Evolutionary conservation across 1,140 invertebrate species (phyloP).

Genomic region (Dendrolimus kikuchii): DNA sequence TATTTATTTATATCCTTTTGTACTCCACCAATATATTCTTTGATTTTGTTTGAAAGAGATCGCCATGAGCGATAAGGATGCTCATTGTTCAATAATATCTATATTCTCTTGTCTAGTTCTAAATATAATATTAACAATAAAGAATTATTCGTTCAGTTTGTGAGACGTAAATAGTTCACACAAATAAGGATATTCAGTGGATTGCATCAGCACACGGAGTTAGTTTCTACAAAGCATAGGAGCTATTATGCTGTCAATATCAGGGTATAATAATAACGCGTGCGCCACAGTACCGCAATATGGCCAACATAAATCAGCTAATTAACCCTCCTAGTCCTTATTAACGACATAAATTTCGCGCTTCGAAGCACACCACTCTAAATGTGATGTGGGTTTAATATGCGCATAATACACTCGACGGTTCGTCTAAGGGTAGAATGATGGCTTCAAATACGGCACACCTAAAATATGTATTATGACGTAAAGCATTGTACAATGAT

Average conservation of each 20-base stretch:
- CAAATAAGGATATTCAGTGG: no score
- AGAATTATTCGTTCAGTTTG: no score
- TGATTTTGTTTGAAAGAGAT: no score
- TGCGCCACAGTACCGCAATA: slow-evolving; percentile 34
- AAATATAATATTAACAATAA: no score
- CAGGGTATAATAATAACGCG: slow-evolving; percentile 34
- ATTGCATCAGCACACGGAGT: no score
- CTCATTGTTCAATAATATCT: no score
- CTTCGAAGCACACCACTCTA: slow-evolving; percentile 36
- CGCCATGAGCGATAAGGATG: no score
- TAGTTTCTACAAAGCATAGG: slow-evolving; percentile 11
- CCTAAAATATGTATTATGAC: background rate
- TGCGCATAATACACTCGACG: slow-evolving; percentile 42
- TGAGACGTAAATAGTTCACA: no score
- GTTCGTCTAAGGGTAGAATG: slow-evolving; percentile 10
- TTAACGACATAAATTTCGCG: slow-evolving; percentile 65
- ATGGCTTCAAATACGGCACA: slow-evolving; percentile 5
- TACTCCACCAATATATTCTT: no score
- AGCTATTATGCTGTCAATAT: slow-evolving; percentile 49
- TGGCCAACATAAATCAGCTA: slow-evolving; percentile 58
- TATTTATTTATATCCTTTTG: no score
- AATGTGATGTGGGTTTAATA: slow-evolving; percentile 50
- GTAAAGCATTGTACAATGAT: no score
- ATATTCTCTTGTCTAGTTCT: no score
- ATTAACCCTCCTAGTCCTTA: slow-evolving; percentile 58